Conservation (phyloP, 2,113 vertebrate genomes). For the Tupaia chinensis region DNA sequence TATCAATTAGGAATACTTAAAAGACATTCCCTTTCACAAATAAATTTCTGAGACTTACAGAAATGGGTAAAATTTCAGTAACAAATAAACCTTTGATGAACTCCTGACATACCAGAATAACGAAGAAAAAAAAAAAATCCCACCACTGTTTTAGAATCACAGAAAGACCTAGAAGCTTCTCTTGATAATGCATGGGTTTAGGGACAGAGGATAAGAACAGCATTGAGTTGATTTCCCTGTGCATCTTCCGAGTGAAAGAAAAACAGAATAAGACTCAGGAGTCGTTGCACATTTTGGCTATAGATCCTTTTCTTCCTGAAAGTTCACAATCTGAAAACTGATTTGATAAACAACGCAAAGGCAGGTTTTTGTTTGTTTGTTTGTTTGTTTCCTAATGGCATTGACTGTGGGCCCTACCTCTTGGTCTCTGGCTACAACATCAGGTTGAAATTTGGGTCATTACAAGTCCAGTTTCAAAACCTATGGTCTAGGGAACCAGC, state of each 20-base stretch:
- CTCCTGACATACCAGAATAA: conserved; percentile 16
- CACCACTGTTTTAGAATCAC: background rate
- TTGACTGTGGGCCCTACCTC: background rate
- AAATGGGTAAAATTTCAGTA: conserved; percentile 68
- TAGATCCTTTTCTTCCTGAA: background rate
- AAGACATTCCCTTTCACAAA: conserved; percentile 85
- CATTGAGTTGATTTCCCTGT: background rate
- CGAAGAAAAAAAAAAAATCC: conserved; percentile 45
- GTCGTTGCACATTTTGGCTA: background rate
- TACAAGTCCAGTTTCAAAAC: background rate
- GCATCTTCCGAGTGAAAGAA: background rate
- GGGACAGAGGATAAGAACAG: background rate
- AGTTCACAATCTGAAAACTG: background rate
- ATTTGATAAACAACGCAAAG: background rate
- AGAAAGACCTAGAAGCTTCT: background rate
- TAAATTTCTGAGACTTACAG: conserved; percentile 78
- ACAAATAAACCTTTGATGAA: conserved; percentile 69
- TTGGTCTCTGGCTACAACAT: background rate
- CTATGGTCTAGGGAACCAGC: background rate
- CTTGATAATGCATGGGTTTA: background rate
- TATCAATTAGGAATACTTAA: conserved; percentile 87
- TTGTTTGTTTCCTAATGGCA: background rate
- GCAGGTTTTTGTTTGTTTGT: background rate
- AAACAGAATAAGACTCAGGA: background rate
- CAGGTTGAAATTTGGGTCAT: background rate